Evolutionary conservation across 2,797 vertebrate species (phyloP), one percentile per base, ranked within the genome.

Genomic region (Pangasius macronema): DNA sequence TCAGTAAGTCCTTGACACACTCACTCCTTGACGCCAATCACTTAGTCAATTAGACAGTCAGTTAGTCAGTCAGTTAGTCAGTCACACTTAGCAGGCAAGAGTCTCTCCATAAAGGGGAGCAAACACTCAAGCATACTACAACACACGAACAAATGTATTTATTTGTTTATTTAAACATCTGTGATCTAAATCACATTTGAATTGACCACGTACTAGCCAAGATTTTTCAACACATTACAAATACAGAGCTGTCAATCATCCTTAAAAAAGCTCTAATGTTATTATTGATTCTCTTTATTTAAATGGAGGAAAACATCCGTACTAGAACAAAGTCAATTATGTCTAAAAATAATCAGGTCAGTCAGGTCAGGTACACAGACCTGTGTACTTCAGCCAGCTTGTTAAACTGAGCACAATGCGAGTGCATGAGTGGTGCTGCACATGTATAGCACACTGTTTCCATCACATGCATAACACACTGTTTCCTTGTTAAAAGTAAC

Each of bases 381-480:
- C 5, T 81, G 53, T 55, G 33, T 61, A 42, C 51, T 79, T 57
- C 55, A 79, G n/a, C 16, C 76, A 55, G 51, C 76, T 57, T 55
- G 18, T 79, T 20, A 55, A 10, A 0, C 11, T 22, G 76, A 61
- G 22, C 13, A 42, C 33, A 63, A 0, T 46, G 9, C 9, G 57
- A 81, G 18, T 59, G 36, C 18, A 42, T 42, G 24, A 14, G 79
- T 42, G 55, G 55, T 42, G 5, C 33, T 61, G 61, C 79, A 61
- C 55, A 81, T 39, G 22, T 18, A 81, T 27, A 81, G 42, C 79
- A 81, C 55, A 81, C 55, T n/a, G 53, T 24, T 42, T 27, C 22
- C 57, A n/a, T n/a, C 79, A 61, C 55, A 81, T 39, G 22, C 9
- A 81, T 27, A 81, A 61, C 79, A 81, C 55, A 81, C 55, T n/a